Evolutionary conservation across 2,113 vertebrate genomes (phyloP), one percentile per base, ranked within the genome.

Genomic region (Urocynchramus pylzowi): DNA sequence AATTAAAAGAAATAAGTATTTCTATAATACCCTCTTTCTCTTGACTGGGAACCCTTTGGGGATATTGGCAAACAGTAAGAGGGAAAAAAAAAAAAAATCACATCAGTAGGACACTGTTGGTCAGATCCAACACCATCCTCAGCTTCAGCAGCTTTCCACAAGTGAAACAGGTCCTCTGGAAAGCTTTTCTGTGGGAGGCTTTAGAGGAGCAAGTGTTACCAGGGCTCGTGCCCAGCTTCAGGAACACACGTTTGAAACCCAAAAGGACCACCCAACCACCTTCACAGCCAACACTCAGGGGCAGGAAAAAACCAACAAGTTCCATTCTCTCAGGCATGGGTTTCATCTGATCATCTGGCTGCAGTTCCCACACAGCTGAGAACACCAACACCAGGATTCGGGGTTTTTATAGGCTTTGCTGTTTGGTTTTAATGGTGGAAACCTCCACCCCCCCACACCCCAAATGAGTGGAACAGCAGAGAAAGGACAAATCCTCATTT

Each of bases 1-100:
- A 92, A 96, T 96, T 96, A 95, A 96, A 98, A 97, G 93, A 84
- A 98, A 98, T 95, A 98, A 98, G 96, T 87, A 95, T 97, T 89
- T 95, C 56, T 91, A 52, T 45, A 95, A 95, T 85, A 90, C 27
- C 18, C 49, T 87, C 76, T 95, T 97, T 97, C 97, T 97, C 90
- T 95, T 92, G 86, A 96, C 41, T 88, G 88, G 78, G 78, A 97
- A 90, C 77, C 90, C 96, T 98, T 97, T 86, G 44, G n/a, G 88
- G 70, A 95, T 84, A 74, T 59, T 61, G 70, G 94, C 87, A 95
- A 96, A 90, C n/a, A 93, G 68, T 65, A 94, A 97, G 75, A 77
- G 87, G 90, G 84, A 87, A 96, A 93, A 92, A 95, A 75, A 94
- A 87, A 96, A 93, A 92, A 95, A 75, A 94, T 86, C 94, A 47